Evolutionary conservation across 2,113 vertebrate species (phyloP).

Genomic region (Argyrosomus japonicus): DNA sequence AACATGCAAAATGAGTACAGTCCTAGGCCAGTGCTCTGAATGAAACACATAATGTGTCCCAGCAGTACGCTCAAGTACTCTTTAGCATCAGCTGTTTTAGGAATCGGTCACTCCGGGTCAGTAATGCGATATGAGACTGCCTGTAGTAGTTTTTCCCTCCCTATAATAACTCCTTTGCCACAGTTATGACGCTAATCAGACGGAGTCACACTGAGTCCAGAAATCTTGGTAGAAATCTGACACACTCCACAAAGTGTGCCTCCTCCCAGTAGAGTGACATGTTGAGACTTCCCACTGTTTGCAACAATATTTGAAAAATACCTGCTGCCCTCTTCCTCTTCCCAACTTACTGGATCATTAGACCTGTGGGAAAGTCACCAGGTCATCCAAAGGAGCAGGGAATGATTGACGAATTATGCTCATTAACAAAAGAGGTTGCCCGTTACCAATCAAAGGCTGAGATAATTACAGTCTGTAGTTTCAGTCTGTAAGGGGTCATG

Average conservation of each 20-base stretch:
- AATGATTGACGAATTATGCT: conserved; percentile 15
- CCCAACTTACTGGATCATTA: conserved; percentile 34
- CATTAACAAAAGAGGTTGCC: conserved; percentile 39
- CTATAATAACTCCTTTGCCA: conserved; percentile 11
- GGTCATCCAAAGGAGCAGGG: conserved; percentile 38
- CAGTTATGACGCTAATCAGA: conserved; percentile 7
- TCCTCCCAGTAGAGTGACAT: conserved; percentile 53
- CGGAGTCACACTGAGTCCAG: conserved; percentile 13
- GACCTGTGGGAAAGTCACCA: conserved; percentile 34
- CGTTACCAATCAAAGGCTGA: conserved; percentile 31
- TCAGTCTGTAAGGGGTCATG: conserved; percentile 39
- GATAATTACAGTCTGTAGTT: conserved; percentile 28
- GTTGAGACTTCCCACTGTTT: conserved; percentile 28
- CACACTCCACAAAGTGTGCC: conserved; percentile 51
- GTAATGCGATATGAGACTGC: not conserved
- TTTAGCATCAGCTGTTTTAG: not conserved
- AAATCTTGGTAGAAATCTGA: conserved; percentile 36
- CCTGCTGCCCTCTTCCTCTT: conserved; percentile 16
- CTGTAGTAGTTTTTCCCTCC: not conserved
- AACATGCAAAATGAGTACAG: conserved; percentile 31
- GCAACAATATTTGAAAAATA: conserved; percentile 28
- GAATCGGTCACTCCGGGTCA: not conserved
- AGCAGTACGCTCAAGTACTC: not conserved
- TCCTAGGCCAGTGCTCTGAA: conserved; percentile 25
- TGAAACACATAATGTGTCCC: conserved; percentile 11